Percentiles rank a stretch among this genome's conserved stretches.
phyloP scores from a whole-genome alignment of 2,888 invertebrate species.

The Aleiodes leptofemur region DNA sequence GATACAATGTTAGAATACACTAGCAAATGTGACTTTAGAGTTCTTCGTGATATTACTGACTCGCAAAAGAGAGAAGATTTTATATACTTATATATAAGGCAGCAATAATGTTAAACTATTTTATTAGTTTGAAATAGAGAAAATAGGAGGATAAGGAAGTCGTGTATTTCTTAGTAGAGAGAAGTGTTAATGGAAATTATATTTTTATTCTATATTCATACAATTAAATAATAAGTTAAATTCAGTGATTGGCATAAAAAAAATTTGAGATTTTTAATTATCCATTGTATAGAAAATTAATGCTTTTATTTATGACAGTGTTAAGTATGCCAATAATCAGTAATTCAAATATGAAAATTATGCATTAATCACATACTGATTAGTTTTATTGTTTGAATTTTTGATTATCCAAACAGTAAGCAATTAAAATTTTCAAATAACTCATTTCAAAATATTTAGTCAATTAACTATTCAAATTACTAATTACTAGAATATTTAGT shows the following conservation, averaged over 20 bases:
- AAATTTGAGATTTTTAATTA: no score
- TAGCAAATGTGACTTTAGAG: constrained; percentile 30
- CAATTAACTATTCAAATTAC: no score
- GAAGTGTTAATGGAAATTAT: not conserved
- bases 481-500: no score
- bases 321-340: no score
- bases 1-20: constrained; percentile 43
- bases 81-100: not conserved
- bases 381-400: no score
- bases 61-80: not conserved
- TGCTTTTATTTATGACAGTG: no score
- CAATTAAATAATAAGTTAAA: not conserved
- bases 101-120: constrained; percentile 1
- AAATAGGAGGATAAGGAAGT: constrained; percentile 28
- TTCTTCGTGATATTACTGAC: constrained; percentile 17
- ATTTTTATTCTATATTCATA: not conserved
- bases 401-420: no score
- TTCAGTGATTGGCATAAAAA: no score
- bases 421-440: no score
- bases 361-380: no score
- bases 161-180: not conserved
- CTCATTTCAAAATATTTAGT: no score
- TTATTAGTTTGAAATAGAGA: not conserved
- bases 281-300: not conserved
- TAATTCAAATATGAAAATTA: no score